Percentiles rank a stretch among this genome's conserved stretches.
Evolutionary conservation across 37 sponge, comb jelly and placozoan genomes (phyloP).

Genomic region (Halisarca cf. caerulea): DNA sequence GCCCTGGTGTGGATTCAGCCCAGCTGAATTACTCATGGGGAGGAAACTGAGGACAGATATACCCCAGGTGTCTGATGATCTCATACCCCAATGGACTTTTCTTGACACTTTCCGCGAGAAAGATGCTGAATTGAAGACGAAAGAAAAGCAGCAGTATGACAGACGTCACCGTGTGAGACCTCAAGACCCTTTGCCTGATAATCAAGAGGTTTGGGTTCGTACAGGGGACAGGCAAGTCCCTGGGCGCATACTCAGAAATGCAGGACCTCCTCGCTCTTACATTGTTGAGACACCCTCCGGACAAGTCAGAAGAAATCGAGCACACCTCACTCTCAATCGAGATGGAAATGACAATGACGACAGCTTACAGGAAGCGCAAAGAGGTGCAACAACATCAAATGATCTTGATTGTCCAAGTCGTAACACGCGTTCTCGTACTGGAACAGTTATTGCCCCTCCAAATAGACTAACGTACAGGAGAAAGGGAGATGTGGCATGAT

Average conservation of each 20-base stretch:
- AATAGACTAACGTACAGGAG: not conserved
- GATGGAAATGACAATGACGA: no score
- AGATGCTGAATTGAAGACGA: not conserved
- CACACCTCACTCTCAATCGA: not conserved
- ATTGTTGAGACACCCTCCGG: conserved; percentile 13
- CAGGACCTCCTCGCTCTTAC: conserved; percentile 3
- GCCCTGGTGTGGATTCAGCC: conserved; percentile 27
- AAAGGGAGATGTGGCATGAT: conserved; percentile 22
- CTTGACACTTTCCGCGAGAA: not conserved
- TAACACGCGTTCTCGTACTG: conserved; percentile 1
- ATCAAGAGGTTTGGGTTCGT: conserved; percentile 15
- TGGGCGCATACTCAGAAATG: not conserved
- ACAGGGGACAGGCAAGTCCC: conserved; percentile 15
- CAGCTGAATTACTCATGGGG: conserved; percentile 24
- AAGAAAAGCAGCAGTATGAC: conserved; percentile 8
- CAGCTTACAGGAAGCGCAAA: no score
- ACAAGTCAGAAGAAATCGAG: not conserved
- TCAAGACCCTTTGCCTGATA: not conserved
- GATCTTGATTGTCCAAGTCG: not conserved
- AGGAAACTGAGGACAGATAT: conserved; percentile 3
- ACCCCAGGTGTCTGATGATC: not conserved
- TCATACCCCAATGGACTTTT: conserved; percentile 20
- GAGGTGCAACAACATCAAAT: not conserved
- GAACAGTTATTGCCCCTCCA: not conserved
- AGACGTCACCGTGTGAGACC: not conserved